These are phyloP conservation scores for Odocoileus hemionus DNA, from an alignment of 2,113 vertebrate genomes.

Conservation along the genomic window DNA sequence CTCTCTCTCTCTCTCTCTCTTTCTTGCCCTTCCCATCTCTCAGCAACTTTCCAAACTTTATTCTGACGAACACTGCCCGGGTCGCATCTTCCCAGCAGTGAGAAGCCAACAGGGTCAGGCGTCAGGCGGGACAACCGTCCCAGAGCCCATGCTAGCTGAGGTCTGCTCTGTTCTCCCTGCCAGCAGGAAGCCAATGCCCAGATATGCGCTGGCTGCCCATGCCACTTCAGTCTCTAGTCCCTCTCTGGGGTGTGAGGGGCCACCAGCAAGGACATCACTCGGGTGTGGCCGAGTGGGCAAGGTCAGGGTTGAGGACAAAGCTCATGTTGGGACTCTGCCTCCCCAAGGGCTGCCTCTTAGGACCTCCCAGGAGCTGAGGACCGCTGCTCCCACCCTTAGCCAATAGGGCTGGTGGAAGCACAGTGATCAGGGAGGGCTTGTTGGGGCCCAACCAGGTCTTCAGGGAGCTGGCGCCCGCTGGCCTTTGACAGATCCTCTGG, in stretches of 20 bases:
- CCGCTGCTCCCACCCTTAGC: background rate
- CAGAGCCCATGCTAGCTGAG: background rate
- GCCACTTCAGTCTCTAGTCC: background rate
- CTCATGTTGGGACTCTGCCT: background rate
- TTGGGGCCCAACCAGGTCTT: background rate
- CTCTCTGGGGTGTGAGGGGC: background rate
- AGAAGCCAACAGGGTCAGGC: background rate
- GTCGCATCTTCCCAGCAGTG: background rate
- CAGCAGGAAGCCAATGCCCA: background rate
- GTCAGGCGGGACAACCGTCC: background rate
- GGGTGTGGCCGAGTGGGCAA: background rate
- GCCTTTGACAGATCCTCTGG: background rate
- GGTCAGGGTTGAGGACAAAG: background rate
- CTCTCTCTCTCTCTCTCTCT: background rate
- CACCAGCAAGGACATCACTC: background rate
- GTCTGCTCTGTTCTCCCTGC: background rate
- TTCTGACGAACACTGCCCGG: background rate
- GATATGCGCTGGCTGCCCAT: background rate
- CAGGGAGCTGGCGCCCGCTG: background rate
- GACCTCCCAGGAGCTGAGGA: conserved; percentile 1
- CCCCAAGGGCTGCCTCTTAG: background rate
- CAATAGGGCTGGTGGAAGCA: background rate
- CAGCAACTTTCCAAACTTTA: conserved; percentile 31
- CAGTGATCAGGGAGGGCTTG: background rate
- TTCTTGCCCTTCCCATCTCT: background rate